These are phyloP conservation scores for Stenchaetothrips biformis DNA, from an alignment of 2,888 invertebrate genomes.

Conservation along the genomic window DNA sequence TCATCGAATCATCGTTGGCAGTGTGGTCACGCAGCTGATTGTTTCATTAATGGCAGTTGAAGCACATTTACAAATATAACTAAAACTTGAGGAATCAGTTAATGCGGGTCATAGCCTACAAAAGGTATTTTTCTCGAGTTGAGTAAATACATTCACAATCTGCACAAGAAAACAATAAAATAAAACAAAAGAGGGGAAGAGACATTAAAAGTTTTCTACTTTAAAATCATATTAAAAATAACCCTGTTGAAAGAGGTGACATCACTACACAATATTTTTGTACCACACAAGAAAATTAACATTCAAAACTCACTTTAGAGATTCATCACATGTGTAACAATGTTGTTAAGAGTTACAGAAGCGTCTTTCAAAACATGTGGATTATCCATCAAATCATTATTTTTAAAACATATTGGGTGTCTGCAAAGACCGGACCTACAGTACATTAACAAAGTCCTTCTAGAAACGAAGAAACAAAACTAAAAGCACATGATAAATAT, in stretches of 20 bases:
- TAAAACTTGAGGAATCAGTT: background rate
- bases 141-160: background rate
- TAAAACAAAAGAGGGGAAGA: too few relatives aligned
- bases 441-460: background rate
- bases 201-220: background rate
- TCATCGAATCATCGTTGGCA: slow-evolving; percentile 16
- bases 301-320: slow-evolving; percentile 8
- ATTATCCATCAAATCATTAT: background rate
- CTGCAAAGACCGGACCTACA: slow-evolving; percentile 3
- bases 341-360: background rate
- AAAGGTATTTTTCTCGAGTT: background rate
- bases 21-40: slow-evolving; percentile 18
- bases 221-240: background rate
- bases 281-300: slow-evolving; percentile 5
- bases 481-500: slow-evolving; percentile 22
- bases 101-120: background rate
- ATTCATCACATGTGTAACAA: slow-evolving; percentile 10
- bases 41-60: slow-evolving; percentile 16
- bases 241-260: slow-evolving; percentile 10
- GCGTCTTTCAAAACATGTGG: background rate
- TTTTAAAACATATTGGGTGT: slow-evolving; percentile 7
- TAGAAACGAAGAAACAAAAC: background rate
- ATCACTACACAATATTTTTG: background rate
- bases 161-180: background rate
- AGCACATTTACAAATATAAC: background rate